Conservation (phyloP, 2,888 invertebrate species). For the Philonicus albiceps region DNA sequence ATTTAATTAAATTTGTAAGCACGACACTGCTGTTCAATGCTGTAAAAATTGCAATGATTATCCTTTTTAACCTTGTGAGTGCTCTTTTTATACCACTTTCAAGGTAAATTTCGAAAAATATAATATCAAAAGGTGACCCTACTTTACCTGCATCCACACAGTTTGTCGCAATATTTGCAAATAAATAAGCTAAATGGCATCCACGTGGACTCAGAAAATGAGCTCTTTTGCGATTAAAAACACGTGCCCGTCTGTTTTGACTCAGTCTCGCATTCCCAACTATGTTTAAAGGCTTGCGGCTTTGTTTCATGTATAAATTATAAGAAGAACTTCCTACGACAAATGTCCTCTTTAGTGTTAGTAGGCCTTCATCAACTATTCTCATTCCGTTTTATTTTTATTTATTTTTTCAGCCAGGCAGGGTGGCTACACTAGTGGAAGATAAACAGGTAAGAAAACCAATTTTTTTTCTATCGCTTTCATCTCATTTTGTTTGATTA, state of each 20-base stretch:
- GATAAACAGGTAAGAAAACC: slow-evolving; percentile 76
- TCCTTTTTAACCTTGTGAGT: background rate
- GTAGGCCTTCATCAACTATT: background rate
- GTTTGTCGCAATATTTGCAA: background rate
- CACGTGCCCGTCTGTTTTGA: background rate
- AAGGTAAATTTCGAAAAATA: background rate
- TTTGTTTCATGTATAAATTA: background rate
- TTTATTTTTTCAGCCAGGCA: slow-evolving; percentile 79
- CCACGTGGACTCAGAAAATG: background rate
- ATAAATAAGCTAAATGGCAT: background rate
- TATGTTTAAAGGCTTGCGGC: background rate
- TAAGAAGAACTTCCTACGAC: background rate
- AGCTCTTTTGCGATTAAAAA: background rate
- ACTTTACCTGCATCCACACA: background rate
- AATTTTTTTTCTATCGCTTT: background rate
- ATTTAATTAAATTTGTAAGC: background rate
- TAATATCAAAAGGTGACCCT: background rate
- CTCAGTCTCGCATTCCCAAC: background rate
- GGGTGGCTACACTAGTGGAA: slow-evolving; percentile 86
- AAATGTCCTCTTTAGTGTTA: background rate
- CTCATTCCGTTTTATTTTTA: slow-evolving; percentile 9
- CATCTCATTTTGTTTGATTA: background rate
- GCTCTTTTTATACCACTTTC: background rate
- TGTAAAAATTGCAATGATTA: background rate
- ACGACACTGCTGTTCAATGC: background rate